Base-by-base conservation (phyloP, 2,888 invertebrate genomes). In the Eristalis arbustorum region DNA sequence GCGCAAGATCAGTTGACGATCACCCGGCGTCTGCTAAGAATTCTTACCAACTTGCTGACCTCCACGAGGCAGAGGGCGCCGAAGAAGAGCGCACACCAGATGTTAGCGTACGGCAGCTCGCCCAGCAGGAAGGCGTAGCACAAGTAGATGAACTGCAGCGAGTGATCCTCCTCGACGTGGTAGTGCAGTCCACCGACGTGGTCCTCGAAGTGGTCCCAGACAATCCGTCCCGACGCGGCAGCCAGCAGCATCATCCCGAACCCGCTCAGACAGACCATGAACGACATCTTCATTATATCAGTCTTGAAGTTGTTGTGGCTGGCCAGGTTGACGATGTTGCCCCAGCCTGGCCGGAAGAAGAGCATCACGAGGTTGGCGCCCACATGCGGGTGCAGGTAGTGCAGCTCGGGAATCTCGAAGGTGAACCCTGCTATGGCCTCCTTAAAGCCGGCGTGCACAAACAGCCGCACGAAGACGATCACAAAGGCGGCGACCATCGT, bases 301-400 rank as follows among this genome's bases (percentile, higher is more conserved):
- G 96, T 96, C 89, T 95, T 94, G 90, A 96, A 96, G 88, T 94
- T 94, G 91, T 97, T 97, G 91, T 96, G 97, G 91, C 97, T 97
- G 69, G 97, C 96, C 95, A 97, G 95, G 90, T 96, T 96, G 74
- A 97, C 94, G 62, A 97, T 94, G 22, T 96, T 96, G 31, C 97
- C 97, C 95, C 96, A 97, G 0, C 97, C 97, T 0, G 97, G 96
- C 1, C 98, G 98, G 62, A 98, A 95, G 0, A 97, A 96, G 92
- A 96, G 97, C 66, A 90, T 91, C 62, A 92, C 89, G 89, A 92
- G 79, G 25, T 78, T 83, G 3, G 87, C 87, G 10, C 77, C 82
- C 37, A 79, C 81, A 67, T 87, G 80, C 4, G 66, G 77, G 62
- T 83, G 85, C 18, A 22, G 31, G 13, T 49, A 64, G 25, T 88